phyloP scores from a whole-genome alignment of 2,113 vertebrate genomes.

The Pundamilia nyererei region DNA sequence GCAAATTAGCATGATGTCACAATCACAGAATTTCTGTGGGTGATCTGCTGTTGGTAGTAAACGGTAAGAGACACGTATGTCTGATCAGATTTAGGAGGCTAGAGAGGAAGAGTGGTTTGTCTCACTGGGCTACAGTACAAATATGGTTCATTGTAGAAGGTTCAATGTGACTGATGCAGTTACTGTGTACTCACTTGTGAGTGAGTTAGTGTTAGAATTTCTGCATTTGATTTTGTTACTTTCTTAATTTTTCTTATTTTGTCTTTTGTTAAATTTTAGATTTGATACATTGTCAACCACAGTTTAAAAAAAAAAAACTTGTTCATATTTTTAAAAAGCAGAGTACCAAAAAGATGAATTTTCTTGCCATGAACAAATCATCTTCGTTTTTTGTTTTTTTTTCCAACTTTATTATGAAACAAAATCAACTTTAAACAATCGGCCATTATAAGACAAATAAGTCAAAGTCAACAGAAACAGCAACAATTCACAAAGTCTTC shows the following conservation, averaged over 20 bases:
- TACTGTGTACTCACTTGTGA: neutral
- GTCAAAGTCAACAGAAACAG: neutral
- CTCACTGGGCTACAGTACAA: neutral
- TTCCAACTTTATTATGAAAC: accelerated
- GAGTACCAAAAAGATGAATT: neutral
- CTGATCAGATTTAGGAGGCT: neutral
- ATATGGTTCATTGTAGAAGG: neutral
- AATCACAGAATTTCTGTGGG: neutral
- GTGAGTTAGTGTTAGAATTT: neutral
- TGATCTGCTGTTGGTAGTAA: neutral
- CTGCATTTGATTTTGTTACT: neutral
- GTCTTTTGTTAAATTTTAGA: neutral
- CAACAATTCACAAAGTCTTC: neutral
- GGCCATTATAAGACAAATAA: neutral
- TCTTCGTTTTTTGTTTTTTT: accelerated
- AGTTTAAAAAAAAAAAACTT: neutral
- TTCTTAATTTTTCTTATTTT: neutral
- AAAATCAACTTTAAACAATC: neutral
- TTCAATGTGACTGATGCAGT: accelerated
- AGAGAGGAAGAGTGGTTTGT: neutral
- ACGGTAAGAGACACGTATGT: accelerated
- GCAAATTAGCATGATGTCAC: neutral
- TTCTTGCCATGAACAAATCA: neutral
- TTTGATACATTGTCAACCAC: neutral
- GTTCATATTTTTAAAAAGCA: neutral